Evolutionary conservation across 64 coral and sea anemone genomes (phyloP).

Genomic region (Stichodactyla mertensii): DNA sequence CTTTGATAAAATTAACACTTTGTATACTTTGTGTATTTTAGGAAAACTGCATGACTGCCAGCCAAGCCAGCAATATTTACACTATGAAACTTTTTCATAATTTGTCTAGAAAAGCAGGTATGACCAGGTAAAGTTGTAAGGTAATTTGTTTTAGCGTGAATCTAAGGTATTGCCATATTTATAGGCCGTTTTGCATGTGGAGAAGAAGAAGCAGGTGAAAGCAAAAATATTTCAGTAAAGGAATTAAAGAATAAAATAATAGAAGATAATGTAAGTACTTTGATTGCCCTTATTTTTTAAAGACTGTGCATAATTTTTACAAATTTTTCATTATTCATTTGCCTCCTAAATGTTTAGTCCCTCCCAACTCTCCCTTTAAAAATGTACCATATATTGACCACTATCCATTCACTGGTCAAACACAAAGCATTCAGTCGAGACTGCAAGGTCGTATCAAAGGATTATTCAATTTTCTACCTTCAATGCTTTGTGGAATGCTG

Average conservation of each 20-base stretch:
- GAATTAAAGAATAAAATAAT: conserved; percentile 26
- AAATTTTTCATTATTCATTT: too few relatives aligned
- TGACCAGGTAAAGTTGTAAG: not conserved
- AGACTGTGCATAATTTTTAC: not conserved
- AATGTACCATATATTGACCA: too few relatives aligned
- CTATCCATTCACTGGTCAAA: too few relatives aligned
- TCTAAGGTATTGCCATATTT: not conserved
- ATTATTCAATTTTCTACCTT: too few relatives aligned
- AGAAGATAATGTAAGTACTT: not conserved
- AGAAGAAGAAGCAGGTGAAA: not conserved
- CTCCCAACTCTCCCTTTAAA: too few relatives aligned
- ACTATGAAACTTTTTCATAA: not conserved
- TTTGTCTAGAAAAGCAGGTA: conserved; percentile 36
- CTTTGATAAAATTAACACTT: not conserved
- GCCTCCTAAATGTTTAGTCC: too few relatives aligned
- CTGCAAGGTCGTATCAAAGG: too few relatives aligned
- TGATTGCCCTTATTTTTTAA: not conserved
- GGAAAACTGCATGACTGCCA: not conserved
- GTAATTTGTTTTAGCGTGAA: not conserved
- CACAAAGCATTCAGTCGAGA: too few relatives aligned
- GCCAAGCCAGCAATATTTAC: not conserved
- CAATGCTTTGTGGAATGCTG: too few relatives aligned
- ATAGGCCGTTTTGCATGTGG: conserved; percentile 39
- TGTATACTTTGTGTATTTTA: not conserved
- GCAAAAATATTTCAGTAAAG: conserved; percentile 31